phyloP scores from a whole-genome alignment of 2,888 invertebrate genomes.

The Pedicia rivosa region DNA sequence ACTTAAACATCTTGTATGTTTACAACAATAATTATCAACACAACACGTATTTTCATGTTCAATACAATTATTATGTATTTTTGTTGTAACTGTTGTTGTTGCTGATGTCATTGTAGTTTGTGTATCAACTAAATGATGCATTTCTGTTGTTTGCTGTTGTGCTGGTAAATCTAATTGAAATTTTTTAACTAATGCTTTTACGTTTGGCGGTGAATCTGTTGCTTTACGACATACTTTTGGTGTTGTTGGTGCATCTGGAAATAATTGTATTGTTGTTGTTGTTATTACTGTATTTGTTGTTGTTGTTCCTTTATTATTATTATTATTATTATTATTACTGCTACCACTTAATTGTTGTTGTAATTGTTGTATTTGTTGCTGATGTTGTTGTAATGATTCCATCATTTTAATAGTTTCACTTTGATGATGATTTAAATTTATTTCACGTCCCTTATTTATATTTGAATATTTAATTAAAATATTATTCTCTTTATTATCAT shows the following conservation, averaged over 20 bases:
- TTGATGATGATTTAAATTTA: slow-evolving; percentile 26
- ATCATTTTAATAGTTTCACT: slow-evolving; percentile 10
- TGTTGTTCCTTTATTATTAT: not conserved
- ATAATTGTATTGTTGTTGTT: slow-evolving; percentile 27
- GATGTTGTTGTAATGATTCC: slow-evolving; percentile 3
- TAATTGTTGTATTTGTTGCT: slow-evolving; percentile 12
- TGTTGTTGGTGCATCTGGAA: slow-evolving; percentile 46
- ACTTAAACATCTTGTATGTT: not conserved
- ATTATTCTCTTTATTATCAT: slow-evolving; percentile 4
- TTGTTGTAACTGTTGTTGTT: slow-evolving; percentile 11
- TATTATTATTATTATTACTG: not conserved
- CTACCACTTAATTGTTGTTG: not conserved
- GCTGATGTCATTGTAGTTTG: slow-evolving; percentile 10
- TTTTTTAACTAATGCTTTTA: slow-evolving; percentile 30
- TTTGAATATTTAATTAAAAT: slow-evolving; percentile 5
- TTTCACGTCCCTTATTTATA: slow-evolving; percentile 24
- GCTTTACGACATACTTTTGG: slow-evolving; percentile 49
- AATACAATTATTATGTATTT: slow-evolving; percentile 6
- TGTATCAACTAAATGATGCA: slow-evolving; percentile 6
- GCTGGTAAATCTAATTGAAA: slow-evolving; percentile 24
- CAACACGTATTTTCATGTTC: no score
- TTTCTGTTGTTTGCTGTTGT: slow-evolving; percentile 6
- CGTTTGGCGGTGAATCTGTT: slow-evolving; percentile 35
- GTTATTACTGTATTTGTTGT: slow-evolving; percentile 14
- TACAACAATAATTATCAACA: no score